Evolutionary conservation across 2,888 invertebrate species (phyloP), one percentile per base, ranked within the genome.

Genomic region (Schizotus pectinicornis): DNA sequence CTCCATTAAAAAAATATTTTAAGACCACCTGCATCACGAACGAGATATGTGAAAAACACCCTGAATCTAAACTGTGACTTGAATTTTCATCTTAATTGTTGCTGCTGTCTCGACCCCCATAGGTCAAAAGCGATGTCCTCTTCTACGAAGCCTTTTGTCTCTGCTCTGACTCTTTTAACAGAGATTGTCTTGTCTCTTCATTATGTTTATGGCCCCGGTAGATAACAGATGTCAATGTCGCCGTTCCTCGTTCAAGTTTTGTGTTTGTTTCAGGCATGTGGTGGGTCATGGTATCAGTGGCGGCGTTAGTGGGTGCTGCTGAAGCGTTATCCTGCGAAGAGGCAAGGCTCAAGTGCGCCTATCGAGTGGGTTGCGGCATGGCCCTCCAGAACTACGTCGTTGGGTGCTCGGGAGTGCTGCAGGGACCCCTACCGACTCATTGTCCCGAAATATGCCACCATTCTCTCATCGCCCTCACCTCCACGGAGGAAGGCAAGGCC

Each of bases 371-470:
- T 62, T 93, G 93, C 77, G 89, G 90, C 35, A 84, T 84, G 72
- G 92, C 92, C 7, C 83, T 92, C 55, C 87, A 87, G 76, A 89
- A 88, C 79, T 93, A 92, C 80, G 82, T 91, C 77, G 79, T 87
- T 62, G 86, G 87, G 68, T 94, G 93, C 74, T 86, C 87, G 6
- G 84, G 85, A 3, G 87, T 89, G 32, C 82, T 91, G 33, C 83
- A 87, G 41, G 84, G 86, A 30, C 79, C 68, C 53, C 74, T 56
- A 67, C 74, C 76, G 61, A 79, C 63, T 63, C 76, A 77, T 49
- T 93, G 94, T 74, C 88, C 90, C 0, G 86, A 88, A 70, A 81
- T 84, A 47, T 93, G 93, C 76, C 87, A 88, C 68, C 86, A 90
- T 73, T 89, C 92, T 0, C 83, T 93, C 35, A 90, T 92, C 38